Conservation (phyloP, 2,888 invertebrate genomes). For the Drosophila paranaensis region DNA sequence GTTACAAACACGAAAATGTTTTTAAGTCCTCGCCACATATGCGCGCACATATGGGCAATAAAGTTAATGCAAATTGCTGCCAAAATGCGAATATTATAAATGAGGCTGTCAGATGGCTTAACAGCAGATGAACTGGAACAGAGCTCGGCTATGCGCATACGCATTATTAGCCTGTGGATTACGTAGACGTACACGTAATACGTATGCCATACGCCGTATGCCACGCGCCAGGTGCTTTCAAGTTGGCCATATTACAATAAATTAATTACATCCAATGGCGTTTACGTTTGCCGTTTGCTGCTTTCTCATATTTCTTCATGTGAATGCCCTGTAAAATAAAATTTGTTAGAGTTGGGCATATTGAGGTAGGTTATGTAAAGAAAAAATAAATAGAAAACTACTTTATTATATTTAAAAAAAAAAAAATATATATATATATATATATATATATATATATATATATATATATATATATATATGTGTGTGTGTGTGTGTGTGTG, state of each 20-base stretch:
- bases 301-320: conserved; percentile 2
- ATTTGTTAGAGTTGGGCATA: no score
- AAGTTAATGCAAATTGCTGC: conserved; percentile 72
- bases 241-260: conserved; percentile 1
- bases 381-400: no score
- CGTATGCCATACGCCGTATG: neutral
- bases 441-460: no score
- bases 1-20: conserved; percentile 45
- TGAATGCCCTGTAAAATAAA: neutral
- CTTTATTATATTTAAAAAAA: no score
- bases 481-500: no score
- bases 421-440: no score
- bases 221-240: neutral
- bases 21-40: conserved; percentile 49
- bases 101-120: conserved; percentile 75
- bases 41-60: conserved; percentile 64
- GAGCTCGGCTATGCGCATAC: conserved; percentile 23
- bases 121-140: conserved; percentile 37
- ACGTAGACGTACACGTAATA: conserved; percentile 2
- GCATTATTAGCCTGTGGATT: conserved; percentile 43
- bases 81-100: conserved; percentile 56
- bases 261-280: conserved; percentile 10
- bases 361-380: no score
- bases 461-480: no score
- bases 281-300: conserved; percentile 1